A percentile compares a stretch with the other conserved stretches of the same genome.
Evolutionary conservation across 2,888 invertebrate species (phyloP).

Genomic region (Agrochola litura): DNA sequence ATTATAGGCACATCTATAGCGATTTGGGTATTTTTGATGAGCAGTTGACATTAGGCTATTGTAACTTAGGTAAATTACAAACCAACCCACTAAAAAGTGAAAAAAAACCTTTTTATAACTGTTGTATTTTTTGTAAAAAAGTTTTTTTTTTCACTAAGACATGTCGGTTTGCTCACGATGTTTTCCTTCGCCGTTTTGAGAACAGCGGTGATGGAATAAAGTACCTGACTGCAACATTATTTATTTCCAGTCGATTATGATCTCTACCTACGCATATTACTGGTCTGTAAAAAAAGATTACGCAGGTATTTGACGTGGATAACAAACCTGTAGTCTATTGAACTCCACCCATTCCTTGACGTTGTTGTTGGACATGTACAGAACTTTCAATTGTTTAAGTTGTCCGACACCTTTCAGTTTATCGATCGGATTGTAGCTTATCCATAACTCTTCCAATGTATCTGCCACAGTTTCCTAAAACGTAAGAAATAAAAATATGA

Average conservation of each 20-base stretch:
- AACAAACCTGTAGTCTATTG: constrained; percentile 83
- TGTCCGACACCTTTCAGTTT: constrained; percentile 96
- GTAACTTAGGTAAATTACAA: too few species aligned
- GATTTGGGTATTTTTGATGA: too few species aligned
- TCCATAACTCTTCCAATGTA: constrained; percentile 97
- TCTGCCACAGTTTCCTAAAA: constrained; percentile 95
- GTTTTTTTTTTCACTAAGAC: too few species aligned
- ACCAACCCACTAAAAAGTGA: too few species aligned
- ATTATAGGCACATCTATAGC: too few species aligned
- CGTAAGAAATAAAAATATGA: background rate
- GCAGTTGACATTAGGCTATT: too few species aligned
- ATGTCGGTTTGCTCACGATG: background rate
- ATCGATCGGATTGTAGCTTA: constrained; percentile 98
- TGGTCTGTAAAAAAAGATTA: background rate
- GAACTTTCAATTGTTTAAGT: constrained; percentile 94
- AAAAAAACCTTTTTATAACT: too few species aligned
- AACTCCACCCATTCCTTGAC: constrained; percentile 98
- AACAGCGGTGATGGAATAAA: background rate
- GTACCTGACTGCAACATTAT: background rate
- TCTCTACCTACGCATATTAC: too few species aligned
- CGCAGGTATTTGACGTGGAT: background rate
- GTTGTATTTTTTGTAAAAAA: too few species aligned
- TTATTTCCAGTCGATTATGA: background rate
- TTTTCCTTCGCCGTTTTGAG: constrained; percentile 4
- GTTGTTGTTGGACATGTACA: constrained; percentile 95